Conservation (phyloP, 2,113 vertebrate species). For the Trematocara macrostoma region DNA sequence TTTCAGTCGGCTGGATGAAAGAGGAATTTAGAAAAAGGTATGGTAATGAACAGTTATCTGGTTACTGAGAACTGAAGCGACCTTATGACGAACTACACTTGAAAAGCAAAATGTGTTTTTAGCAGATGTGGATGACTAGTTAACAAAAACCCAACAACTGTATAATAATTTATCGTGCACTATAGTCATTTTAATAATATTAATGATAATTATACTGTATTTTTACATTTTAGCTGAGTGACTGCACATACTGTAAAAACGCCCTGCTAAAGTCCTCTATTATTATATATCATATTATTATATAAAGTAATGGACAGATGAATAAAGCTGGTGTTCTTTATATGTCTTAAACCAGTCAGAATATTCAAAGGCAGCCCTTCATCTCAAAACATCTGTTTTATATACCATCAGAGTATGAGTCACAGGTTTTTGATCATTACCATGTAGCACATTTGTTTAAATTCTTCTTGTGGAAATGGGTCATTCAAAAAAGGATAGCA, state of each 20-base stretch:
- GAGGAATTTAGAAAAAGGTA: background rate
- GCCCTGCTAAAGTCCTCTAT: background rate
- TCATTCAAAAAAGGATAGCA: background rate
- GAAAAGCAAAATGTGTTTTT: background rate
- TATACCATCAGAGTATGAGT: background rate
- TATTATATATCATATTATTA: background rate
- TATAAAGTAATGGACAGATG: background rate
- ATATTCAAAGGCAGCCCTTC: background rate
- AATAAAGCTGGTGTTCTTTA: background rate
- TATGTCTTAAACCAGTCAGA: background rate
- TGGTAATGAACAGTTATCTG: background rate
- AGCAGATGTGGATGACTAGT: background rate
- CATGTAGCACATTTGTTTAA: background rate
- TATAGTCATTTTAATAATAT: too few species aligned
- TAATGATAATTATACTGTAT: background rate
- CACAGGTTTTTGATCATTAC: background rate
- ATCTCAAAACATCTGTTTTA: background rate
- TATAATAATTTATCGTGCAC: background rate
- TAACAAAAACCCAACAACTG: background rate
- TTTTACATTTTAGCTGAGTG: background rate
- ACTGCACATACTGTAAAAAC: background rate
- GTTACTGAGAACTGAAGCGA: background rate
- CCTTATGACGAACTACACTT: background rate
- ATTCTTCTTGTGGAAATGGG: background rate
- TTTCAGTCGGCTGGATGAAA: background rate